These are phyloP conservation scores for Bufotes viridis DNA, from an alignment of 2,797 vertebrate genomes.

Conservation along the genomic window DNA sequence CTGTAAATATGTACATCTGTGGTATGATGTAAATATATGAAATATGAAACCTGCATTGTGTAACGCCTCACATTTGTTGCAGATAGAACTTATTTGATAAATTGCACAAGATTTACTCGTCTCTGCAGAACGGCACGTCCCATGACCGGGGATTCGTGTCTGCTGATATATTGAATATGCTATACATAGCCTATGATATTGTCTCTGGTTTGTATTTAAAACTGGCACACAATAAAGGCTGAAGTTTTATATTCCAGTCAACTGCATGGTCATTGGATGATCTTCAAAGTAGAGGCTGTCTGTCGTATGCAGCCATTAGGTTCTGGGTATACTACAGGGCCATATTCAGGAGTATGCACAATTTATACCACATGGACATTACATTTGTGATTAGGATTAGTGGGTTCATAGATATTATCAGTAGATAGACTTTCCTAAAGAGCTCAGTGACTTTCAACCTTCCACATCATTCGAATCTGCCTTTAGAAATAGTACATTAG, in stretches of 20 bases:
- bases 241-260: neutral
- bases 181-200: too few species aligned
- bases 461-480: too few species aligned
- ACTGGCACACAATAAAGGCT: neutral
- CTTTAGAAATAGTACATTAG: too few species aligned
- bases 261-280: neutral
- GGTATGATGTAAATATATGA: conserved; percentile 76
- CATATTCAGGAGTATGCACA: too few species aligned
- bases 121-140: conserved; percentile 7
- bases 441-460: too few species aligned
- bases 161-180: neutral
- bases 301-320: neutral
- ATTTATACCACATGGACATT: too few species aligned
- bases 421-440: too few species aligned
- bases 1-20: conserved; percentile 80
- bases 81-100: neutral
- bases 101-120: conserved; percentile 67
- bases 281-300: neutral
- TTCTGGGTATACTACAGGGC: too few species aligned
- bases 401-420: too few species aligned
- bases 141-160: neutral
- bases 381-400: too few species aligned
- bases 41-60: conserved; percentile 61
- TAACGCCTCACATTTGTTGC: conserved; percentile 68
- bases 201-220: neutral